Evolutionary conservation across 2,888 invertebrate species (phyloP).

Genomic region (Diarsia brunnea): DNA sequence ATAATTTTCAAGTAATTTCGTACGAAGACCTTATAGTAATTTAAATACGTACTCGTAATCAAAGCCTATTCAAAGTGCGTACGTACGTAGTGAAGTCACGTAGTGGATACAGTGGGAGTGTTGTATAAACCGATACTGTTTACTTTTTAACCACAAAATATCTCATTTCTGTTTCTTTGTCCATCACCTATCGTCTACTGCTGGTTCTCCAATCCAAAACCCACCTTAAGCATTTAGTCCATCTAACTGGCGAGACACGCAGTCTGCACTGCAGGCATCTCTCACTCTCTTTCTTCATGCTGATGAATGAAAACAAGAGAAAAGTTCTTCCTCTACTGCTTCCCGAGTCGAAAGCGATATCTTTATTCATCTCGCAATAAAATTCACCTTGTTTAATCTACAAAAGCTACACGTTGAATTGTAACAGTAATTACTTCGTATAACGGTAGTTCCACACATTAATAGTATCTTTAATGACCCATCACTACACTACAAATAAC

Average conservation of each 20-base stretch:
- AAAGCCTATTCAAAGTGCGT: neutral
- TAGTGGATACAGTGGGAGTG: no score
- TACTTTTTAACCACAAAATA: neutral
- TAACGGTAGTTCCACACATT: conserved; percentile 6
- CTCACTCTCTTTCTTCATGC: neutral
- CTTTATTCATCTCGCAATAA: neutral
- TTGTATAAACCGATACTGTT: no score
- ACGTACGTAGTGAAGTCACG: no score
- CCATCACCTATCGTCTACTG: neutral
- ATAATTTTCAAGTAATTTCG: neutral
- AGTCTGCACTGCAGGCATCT: neutral
- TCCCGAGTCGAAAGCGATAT: neutral
- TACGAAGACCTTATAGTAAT: no score
- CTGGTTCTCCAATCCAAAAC: neutral
- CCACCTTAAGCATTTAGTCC: neutral
- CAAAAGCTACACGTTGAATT: neutral
- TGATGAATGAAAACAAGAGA: neutral
- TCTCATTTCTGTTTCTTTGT: neutral
- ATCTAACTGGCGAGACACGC: neutral
- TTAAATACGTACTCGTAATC: neutral
- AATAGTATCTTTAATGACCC: conserved; percentile 35
- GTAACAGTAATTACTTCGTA: neutral
- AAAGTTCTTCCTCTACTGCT: neutral
- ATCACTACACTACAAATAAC: conserved; percentile 40
- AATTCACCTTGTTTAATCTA: neutral